Conservation (phyloP, 2,113 vertebrate species). For the Calyptomena viridis region DNA sequence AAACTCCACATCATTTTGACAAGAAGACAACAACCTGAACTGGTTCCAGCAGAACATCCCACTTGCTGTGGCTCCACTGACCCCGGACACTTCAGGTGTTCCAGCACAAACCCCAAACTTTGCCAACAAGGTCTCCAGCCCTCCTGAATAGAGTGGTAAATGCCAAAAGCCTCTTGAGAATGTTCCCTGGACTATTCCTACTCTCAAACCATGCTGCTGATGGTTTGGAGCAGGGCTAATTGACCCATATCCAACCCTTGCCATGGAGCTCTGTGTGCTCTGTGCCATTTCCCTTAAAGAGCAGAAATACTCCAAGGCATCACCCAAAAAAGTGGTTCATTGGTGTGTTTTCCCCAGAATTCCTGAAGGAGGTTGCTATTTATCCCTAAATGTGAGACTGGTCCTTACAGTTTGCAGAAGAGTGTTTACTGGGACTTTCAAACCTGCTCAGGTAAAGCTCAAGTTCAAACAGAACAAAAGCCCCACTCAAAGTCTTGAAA, state of each 20-base stretch:
- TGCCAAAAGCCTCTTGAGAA: not conserved
- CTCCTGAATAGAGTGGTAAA: not conserved
- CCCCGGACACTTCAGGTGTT: not conserved
- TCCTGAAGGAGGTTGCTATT: not conserved
- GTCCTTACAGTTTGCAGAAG: not conserved
- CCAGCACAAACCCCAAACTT: not conserved
- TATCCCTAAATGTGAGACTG: not conserved
- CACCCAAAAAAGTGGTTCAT: fast-evolving
- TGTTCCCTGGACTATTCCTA: not conserved
- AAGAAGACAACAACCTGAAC: not conserved
- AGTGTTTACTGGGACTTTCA: not conserved
- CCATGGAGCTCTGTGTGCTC: not conserved
- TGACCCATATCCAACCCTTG: not conserved
- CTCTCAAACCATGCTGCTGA: fast-evolving
- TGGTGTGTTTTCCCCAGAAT: not conserved
- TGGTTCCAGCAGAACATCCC: not conserved
- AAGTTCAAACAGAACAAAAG: not conserved
- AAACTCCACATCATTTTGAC: not conserved
- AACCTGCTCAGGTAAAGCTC: not conserved
- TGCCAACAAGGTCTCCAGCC: not conserved
- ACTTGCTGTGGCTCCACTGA: not conserved
- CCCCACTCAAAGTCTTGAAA: not conserved
- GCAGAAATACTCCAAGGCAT: not conserved
- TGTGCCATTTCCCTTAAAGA: not conserved
- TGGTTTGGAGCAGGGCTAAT: not conserved